Base-by-base conservation (phyloP, 2,113 vertebrate genomes). In the Cephalopterus ornatus region DNA sequence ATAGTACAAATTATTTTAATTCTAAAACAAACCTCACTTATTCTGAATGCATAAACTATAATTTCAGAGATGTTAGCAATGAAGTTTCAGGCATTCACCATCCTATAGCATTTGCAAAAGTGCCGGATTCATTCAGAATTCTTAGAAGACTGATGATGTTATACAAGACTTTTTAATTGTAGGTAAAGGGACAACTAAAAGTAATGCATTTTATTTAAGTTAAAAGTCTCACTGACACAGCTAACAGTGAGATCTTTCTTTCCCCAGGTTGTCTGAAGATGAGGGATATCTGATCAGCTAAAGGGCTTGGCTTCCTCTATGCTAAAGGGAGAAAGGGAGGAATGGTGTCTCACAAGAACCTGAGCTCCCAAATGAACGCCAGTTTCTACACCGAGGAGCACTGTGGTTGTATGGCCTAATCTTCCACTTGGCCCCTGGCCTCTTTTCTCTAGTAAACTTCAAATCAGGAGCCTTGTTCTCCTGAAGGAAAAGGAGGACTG, bases 331-430 rank as follows among this genome's bases (percentile, higher is more conserved):
- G 30, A 90, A 73, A 70, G 1, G 12, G 35, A 82, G 65, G 23
- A 44, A 81, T 47, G 24, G 13, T 0, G 0, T 41, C 22, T 82
- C 1, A 0, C n/a, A 66, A 4, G 21, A 68, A n/a, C 28, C 49
- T 66, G 58, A 76, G 27, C 32, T 79, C 53, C 32, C n/a, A 39
- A 8, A 27, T 68, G 65, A 83, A 66, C 8, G 2, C 16, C 73
- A 8, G 9, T 73, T 93, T 92, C 49, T n/a, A 49, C 20, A 30
- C 19, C 26, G 20, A 75, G 28, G 16, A 73, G 9, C 4, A 55
- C 4, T 76, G 53, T 85, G 33, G 21, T 76, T 85, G 3, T 30
- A 42, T 35, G 46, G 8, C 12, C 39, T 56, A 27, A 58, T 82
- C 28, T 72, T 73, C n/a, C 16, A 8, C 12, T 66, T 80, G 55